Evolutionary conservation across 2,888 invertebrate species (phyloP).

Genomic region (Drosophila barbarae): DNA sequence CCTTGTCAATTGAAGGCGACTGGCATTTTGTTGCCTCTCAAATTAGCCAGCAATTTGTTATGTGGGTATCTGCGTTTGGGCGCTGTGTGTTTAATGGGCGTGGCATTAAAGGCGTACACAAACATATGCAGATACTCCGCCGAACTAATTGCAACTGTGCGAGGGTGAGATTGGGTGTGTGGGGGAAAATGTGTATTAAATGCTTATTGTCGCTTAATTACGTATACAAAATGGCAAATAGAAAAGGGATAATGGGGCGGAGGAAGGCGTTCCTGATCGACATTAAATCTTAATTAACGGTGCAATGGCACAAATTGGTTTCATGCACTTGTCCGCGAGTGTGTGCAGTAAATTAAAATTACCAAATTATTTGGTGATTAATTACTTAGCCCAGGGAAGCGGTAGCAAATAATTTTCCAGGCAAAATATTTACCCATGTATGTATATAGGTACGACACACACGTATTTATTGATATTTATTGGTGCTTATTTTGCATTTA

Average conservation of each 20-base stretch:
- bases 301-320: conserved; percentile 40
- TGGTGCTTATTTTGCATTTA: conserved; percentile 8
- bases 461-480: conserved; percentile 28
- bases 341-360: conserved; percentile 67
- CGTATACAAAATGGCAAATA: conserved; percentile 54
- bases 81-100: conserved; percentile 62
- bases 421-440: conserved; percentile 16
- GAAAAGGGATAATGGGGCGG: conserved; percentile 23
- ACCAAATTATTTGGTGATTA: conserved; percentile 72
- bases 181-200: conserved; percentile 68
- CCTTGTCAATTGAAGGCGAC: conserved; percentile 22
- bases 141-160: conserved; percentile 58
- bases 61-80: conserved; percentile 10
- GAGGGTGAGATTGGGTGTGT: neutral
- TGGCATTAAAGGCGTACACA: conserved; percentile 56
- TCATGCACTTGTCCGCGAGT: conserved; percentile 28
- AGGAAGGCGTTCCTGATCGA: conserved; percentile 24
- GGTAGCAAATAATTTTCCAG: conserved; percentile 48
- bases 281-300: conserved; percentile 75
- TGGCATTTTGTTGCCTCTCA: conserved; percentile 53
- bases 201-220: conserved; percentile 76
- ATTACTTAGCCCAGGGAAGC: conserved; percentile 48
- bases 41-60: conserved; percentile 69
- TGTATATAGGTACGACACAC: neutral
- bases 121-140: conserved; percentile 36